A percentile compares a stretch with the other conserved stretches of the same genome.
Evolutionary conservation across 2,797 vertebrate species (phyloP).

Genomic region (Austrolebias charrua): DNA sequence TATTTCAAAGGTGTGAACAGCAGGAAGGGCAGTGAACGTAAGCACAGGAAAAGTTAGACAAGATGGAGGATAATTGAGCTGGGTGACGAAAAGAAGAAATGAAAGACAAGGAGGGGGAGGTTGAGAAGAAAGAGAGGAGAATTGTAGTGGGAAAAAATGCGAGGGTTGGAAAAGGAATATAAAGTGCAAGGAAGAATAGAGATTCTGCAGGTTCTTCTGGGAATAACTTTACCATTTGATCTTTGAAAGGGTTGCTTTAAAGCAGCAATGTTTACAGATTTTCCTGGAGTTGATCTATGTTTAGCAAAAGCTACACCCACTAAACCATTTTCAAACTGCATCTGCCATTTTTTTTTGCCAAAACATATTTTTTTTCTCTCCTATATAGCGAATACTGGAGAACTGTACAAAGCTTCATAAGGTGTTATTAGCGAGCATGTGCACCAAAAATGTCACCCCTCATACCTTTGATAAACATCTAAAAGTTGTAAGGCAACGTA

Average conservation of each 20-base stretch:
- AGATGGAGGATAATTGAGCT: constrained; percentile 11
- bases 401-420: not conserved
- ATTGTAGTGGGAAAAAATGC: not conserved
- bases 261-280: not conserved
- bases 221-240: not conserved
- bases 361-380: not conserved
- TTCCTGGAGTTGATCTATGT: not conserved
- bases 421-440: not conserved
- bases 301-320: constrained; percentile 3
- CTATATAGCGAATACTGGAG: constrained; percentile 2
- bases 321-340: not conserved
- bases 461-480: constrained; percentile 39
- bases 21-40: constrained; percentile 22
- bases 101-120: constrained; percentile 7
- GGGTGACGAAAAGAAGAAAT: constrained; percentile 12
- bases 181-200: not conserved
- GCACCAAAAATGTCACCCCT: constrained; percentile 24
- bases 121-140: not conserved
- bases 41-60: not conserved
- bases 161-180: not conserved
- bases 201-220: not conserved
- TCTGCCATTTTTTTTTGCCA: not conserved
- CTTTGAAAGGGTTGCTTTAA: constrained; percentile 5
- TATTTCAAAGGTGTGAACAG: constrained; percentile 39
- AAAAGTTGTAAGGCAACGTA: too few species aligned